phyloP scores from a whole-genome alignment of 2,797 vertebrate genomes.

The Podargus strigoides region DNA sequence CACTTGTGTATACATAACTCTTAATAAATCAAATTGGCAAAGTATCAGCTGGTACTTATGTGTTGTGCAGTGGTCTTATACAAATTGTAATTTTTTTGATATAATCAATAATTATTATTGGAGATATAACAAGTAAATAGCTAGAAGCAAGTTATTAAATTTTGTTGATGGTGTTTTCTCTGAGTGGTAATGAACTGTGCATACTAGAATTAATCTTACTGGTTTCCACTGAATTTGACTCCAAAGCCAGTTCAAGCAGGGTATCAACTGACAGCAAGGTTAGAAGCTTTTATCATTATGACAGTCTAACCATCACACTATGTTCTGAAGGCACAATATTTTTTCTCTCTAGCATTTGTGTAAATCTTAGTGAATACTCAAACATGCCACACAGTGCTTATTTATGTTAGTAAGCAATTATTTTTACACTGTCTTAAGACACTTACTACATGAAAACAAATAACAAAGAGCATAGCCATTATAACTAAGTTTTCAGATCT shows the following conservation, averaged over 20 bases:
- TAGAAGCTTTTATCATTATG: background rate
- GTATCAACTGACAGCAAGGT: background rate
- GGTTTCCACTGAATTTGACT: background rate
- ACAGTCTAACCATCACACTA: accelerated
- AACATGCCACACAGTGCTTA: background rate
- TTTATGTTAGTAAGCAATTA: background rate
- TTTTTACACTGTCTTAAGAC: background rate
- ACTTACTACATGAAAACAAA: background rate
- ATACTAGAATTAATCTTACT: background rate
- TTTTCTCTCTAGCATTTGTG: background rate
- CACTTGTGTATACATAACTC: conserved; percentile 6
- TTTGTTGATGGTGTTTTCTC: background rate
- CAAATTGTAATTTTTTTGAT: conserved; percentile 1
- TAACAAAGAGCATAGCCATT: background rate
- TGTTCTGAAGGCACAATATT: background rate
- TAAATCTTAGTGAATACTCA: background rate
- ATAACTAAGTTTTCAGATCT: background rate
- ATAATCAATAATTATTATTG: conserved; percentile 54
- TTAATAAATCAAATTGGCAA: conserved; percentile 50
- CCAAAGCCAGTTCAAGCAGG: background rate
- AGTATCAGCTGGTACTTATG: conserved; percentile 32
- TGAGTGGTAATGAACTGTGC: background rate
- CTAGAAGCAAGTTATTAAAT: conserved; percentile 20
- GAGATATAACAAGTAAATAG: conserved; percentile 4
- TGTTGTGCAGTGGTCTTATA: background rate